Evolutionary conservation across 2,113 vertebrate species (phyloP).

Genomic region (Illadopsis cleaveri): DNA sequence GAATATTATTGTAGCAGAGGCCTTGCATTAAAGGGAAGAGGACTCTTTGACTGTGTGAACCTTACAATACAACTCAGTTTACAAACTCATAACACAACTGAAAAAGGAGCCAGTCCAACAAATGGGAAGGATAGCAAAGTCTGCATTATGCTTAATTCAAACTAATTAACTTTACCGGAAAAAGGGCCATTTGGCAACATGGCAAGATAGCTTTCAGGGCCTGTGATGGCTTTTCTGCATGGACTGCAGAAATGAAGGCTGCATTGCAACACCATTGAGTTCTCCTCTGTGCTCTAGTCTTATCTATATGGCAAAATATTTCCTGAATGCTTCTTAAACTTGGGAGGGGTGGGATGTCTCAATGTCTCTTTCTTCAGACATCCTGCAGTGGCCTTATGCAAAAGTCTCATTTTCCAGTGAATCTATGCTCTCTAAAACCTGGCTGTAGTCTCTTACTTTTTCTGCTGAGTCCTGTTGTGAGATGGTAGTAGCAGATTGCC

Average conservation of each 20-base stretch:
- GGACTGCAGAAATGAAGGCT: neutral
- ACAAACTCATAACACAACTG: neutral
- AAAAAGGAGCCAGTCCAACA: neutral
- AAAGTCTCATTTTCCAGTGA: neutral
- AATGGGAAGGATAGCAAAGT: neutral
- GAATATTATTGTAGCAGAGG: neutral
- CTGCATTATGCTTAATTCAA: neutral
- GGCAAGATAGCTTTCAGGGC: neutral
- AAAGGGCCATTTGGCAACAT: neutral
- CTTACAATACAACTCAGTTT: fast-evolving
- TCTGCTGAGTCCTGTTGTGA: neutral
- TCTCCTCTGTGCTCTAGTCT: neutral
- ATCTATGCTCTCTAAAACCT: neutral
- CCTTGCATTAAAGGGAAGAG: neutral
- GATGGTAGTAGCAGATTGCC: neutral
- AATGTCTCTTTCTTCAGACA: neutral
- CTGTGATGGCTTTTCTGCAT: neutral
- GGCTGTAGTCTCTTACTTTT: neutral
- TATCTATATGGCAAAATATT: neutral
- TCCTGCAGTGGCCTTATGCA: neutral
- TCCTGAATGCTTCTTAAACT: neutral
- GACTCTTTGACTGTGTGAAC: neutral
- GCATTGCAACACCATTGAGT: neutral
- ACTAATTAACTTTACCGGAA: neutral
- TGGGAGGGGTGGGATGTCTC: neutral